Evolutionary conservation across 2,113 vertebrate species (phyloP).

Genomic region (Thermophis baileyi): DNA sequence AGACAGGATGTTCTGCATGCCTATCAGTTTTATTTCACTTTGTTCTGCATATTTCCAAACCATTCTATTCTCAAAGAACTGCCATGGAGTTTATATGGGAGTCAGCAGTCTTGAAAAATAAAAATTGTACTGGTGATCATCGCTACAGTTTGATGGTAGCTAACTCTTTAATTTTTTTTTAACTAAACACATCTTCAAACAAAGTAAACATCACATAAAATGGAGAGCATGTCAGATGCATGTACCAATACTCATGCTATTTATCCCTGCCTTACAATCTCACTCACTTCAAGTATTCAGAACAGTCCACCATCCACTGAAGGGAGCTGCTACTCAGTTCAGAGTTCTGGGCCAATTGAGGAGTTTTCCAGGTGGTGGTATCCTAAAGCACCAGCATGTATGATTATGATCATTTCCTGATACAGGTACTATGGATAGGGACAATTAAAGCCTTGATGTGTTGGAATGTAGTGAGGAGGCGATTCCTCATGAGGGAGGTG

Average conservation of each 20-base stretch:
- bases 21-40: neutral
- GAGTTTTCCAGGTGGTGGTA: neutral
- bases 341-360: neutral
- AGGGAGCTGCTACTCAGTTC: neutral
- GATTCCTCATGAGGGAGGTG: neutral
- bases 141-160: neutral
- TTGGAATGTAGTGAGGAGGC: neutral
- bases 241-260: neutral
- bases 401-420: neutral
- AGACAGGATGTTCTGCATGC: neutral
- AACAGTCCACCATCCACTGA: neutral
- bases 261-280: neutral
- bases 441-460: neutral
- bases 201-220: neutral
- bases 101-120: neutral
- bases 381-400: neutral
- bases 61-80: neutral
- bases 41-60: neutral
- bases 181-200: neutral
- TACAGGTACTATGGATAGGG: neutral
- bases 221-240: neutral
- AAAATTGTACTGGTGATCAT: neutral
- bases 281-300: neutral
- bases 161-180: neutral
- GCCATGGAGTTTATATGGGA: neutral